A percentile compares a stretch with the other conserved stretches of the same genome.
Conservation (phyloP, 2,113 vertebrate genomes). For the Nerophis lumbriciformis region DNA sequence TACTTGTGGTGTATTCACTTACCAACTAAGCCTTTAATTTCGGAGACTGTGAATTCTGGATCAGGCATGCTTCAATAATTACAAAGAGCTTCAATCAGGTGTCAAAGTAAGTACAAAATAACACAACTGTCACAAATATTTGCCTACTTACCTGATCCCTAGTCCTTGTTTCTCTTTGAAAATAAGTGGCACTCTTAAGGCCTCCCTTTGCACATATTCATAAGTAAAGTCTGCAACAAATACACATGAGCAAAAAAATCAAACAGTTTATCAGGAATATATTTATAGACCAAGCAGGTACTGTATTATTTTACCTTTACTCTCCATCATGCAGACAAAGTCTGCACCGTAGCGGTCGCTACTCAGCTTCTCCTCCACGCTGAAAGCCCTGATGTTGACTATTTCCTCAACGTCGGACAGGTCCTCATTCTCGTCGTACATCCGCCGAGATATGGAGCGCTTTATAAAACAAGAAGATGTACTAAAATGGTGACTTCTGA, state of each 20-base stretch:
- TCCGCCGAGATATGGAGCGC: conserved; percentile 85
- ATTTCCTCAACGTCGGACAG: conserved; percentile 94
- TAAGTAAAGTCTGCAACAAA: conserved; percentile 88
- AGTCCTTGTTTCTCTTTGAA: conserved; percentile 91
- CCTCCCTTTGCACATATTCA: conserved; percentile 94
- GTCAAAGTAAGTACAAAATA: not conserved
- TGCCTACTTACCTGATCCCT: conserved; percentile 87
- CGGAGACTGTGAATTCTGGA: conserved; percentile 87
- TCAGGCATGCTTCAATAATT: conserved; percentile 85
- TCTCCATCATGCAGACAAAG: conserved; percentile 86
- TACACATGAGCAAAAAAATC: not conserved
- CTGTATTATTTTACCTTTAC: conserved; percentile 85
- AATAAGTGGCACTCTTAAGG: conserved; percentile 84
- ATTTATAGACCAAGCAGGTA: not conserved
- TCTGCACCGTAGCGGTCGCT: conserved; percentile 78
- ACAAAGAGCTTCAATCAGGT: conserved; percentile 11
- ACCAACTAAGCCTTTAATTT: conserved; percentile 96
- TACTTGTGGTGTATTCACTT: conserved; percentile 63
- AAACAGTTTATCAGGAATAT: no score
- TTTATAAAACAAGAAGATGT: conserved; percentile 25
- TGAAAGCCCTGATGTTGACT: conserved; percentile 86
- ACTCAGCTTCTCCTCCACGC: conserved; percentile 88
- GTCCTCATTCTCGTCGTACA: conserved; percentile 93
- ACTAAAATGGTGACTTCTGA: not conserved
- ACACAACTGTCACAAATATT: not conserved